Percentiles rank a stretch among this genome's conserved stretches.
phyloP scores from a whole-genome alignment of 2,113 vertebrate genomes.

The Tragelaphus scriptus region DNA sequence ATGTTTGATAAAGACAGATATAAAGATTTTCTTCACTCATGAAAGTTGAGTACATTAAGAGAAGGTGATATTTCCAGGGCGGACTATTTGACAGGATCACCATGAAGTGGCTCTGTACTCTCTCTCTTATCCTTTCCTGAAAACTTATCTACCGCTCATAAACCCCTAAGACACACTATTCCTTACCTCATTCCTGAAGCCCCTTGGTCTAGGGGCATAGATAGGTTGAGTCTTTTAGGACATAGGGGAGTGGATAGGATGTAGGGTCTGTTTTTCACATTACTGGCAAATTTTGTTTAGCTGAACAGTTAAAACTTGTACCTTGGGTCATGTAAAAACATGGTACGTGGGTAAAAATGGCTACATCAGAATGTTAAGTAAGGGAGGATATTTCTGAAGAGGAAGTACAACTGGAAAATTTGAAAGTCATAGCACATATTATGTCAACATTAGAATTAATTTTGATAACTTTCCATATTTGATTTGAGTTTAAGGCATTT shows the following conservation, averaged over 20 bases:
- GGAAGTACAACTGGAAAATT: background rate
- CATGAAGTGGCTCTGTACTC: background rate
- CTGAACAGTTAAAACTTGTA: background rate
- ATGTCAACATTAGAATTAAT: background rate
- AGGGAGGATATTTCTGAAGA: background rate
- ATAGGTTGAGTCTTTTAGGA: background rate
- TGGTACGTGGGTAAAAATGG: background rate
- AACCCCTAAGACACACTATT: background rate
- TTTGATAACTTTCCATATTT: background rate
- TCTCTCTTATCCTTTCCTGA: background rate
- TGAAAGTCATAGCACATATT: background rate
- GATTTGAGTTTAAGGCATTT: background rate
- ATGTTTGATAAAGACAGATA: background rate
- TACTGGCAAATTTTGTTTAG: background rate
- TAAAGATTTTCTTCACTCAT: background rate
- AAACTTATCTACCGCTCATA: background rate
- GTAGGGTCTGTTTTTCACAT: background rate
- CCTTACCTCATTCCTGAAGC: background rate
- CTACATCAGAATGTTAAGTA: background rate
- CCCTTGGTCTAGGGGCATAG: background rate
- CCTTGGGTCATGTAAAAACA: background rate
- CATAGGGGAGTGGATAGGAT: too few relatives aligned
- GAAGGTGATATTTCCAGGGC: background rate
- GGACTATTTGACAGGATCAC: background rate
- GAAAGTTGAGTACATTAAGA: background rate